Percentiles rank a stretch among this genome's conserved stretches.
Evolutionary conservation across 2,888 invertebrate genomes (phyloP).

Genomic region (Tenodera sinensis): DNA sequence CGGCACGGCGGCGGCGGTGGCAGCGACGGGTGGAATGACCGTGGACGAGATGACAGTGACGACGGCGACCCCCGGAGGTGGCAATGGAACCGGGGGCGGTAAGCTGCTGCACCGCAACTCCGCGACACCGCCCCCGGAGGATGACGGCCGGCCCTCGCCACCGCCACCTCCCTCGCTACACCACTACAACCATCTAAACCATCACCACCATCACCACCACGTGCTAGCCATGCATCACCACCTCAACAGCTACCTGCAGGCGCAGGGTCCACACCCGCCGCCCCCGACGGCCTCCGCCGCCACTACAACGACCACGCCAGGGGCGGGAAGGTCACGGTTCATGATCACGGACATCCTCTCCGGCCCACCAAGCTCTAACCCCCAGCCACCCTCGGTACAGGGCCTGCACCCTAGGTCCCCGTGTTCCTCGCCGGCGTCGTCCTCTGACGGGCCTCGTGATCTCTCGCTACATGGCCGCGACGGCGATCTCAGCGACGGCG

Average conservation of each 20-base stretch:
- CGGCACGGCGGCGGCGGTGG: slow-evolving; percentile 35
- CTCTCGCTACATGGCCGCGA: slow-evolving; percentile 48
- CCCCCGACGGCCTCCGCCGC: slow-evolving; percentile 25
- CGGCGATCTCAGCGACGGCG: slow-evolving; percentile 31
- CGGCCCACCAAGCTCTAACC: slow-evolving; percentile 36
- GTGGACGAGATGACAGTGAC: slow-evolving; percentile 37
- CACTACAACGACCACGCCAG: slow-evolving; percentile 47
- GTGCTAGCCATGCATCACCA: slow-evolving; percentile 9
- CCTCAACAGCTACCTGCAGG: background rate
- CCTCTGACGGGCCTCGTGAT: slow-evolving; percentile 54
- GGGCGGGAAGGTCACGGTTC: slow-evolving; percentile 62
- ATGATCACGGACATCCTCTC: slow-evolving; percentile 88
- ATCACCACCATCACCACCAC: slow-evolving; percentile 24
- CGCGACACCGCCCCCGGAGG: background rate
- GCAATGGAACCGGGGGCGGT: too few species aligned
- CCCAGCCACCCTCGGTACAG: background rate
- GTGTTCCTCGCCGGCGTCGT: slow-evolving; percentile 50
- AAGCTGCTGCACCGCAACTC: background rate
- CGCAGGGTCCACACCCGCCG: slow-evolving; percentile 14
- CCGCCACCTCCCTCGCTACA: background rate
- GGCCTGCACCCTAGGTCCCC: slow-evolving; percentile 44
- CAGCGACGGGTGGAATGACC: slow-evolving; percentile 35
- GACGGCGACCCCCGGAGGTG: background rate
- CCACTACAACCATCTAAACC: background rate
- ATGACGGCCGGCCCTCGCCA: background rate